Percentiles rank a stretch among this genome's conserved stretches.
Conservation (phyloP, 2,888 invertebrate species). For the Zaprionus lineosus region DNA sequence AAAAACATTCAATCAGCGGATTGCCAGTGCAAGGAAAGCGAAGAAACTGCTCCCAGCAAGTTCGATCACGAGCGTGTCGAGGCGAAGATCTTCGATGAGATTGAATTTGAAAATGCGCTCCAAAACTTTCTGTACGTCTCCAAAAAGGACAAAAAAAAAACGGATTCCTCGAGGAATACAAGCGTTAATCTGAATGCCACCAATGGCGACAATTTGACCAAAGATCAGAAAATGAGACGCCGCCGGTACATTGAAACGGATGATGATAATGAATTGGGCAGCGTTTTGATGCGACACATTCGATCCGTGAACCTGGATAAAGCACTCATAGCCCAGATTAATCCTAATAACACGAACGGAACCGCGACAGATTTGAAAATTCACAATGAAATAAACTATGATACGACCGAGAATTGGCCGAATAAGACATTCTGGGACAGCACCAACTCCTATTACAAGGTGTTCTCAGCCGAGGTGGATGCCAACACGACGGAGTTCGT, state of each 20-base stretch:
- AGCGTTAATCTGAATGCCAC: neutral
- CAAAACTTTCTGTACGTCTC: conserved; percentile 88
- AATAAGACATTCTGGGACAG: conserved; percentile 77
- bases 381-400: neutral
- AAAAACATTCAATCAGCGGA: no score
- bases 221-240: conserved; percentile 36
- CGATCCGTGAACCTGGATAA: conserved; percentile 34
- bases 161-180: no score
- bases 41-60: no score
- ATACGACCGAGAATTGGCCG: conserved; percentile 15
- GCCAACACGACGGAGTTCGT: conserved; percentile 83
- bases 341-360: neutral
- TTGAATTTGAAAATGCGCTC: conserved; percentile 90
- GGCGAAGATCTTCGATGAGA: conserved; percentile 86
- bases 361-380: neutral
- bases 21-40: no score
- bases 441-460: conserved; percentile 47
- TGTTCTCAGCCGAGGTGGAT: conserved; percentile 63
- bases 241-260: conserved; percentile 44
- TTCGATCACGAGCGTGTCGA: conserved; percentile 57
- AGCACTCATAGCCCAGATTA: neutral
- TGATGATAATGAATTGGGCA: conserved; percentile 30
- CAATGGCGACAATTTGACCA: conserved; percentile 15
- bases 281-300: conserved; percentile 73
- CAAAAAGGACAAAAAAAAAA: no score